phyloP scores from a whole-genome alignment of 1,140 invertebrate genomes.

The Trypoxylus dichotomus region DNA sequence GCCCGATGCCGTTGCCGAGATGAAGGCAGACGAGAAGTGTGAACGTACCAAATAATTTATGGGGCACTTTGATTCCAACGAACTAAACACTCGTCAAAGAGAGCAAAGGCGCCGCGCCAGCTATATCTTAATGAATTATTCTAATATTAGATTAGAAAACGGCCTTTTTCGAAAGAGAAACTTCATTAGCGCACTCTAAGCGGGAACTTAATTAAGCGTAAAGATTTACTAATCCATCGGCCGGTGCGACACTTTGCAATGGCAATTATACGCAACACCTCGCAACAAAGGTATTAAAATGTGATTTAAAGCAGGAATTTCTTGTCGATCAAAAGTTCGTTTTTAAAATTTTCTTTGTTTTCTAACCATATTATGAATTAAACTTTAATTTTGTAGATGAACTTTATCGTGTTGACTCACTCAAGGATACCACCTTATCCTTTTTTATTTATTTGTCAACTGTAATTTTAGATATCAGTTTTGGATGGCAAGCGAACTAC shows the following conservation, averaged over 20 bases:
- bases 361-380: too few relatives aligned
- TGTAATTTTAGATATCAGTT: too few relatives aligned
- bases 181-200: constrained; percentile 6
- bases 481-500: too few relatives aligned
- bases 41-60: constrained; percentile 18
- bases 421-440: too few relatives aligned
- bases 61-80: not conserved
- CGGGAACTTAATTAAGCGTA: constrained; percentile 17
- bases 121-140: constrained; percentile 19
- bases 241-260: not conserved
- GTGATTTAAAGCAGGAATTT: too few relatives aligned
- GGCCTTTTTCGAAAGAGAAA: not conserved
- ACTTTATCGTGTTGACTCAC: too few relatives aligned
- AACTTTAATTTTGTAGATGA: too few relatives aligned
- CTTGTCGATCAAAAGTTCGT: too few relatives aligned
- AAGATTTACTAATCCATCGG: constrained; percentile 4
- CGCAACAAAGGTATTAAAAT: not conserved
- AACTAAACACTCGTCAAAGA: constrained; percentile 22
- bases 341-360: too few relatives aligned
- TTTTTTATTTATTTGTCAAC: too few relatives aligned
- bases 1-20: not conserved
- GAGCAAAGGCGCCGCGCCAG: constrained; percentile 8
- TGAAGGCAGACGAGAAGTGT: not conserved
- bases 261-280: not conserved
- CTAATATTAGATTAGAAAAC: constrained; percentile 20